Percentiles rank a stretch among this genome's conserved stretches.
These are phyloP conservation scores for Sitophilus oryzae DNA, from an alignment of 1,140 invertebrate species.

Conservation along the genomic window DNA sequence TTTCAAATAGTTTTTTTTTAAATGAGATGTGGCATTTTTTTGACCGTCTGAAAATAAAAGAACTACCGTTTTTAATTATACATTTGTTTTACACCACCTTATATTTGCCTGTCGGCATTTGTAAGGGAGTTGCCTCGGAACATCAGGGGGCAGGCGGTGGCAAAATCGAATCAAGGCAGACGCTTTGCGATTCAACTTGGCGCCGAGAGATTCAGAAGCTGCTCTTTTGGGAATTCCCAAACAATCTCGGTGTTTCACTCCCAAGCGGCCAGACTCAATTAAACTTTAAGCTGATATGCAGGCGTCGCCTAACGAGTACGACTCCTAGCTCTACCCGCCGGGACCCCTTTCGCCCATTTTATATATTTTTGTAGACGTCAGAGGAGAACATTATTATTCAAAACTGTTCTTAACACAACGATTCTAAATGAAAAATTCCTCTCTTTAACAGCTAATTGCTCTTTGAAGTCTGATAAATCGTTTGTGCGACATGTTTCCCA, in stretches of 20 bases:
- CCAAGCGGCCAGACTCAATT: conserved; percentile 58
- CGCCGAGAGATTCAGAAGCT: conserved; percentile 40
- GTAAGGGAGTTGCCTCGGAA: background rate
- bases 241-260: conserved; percentile 51
- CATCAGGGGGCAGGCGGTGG: conserved; percentile 3
- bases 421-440: no score
- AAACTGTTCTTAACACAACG: no score
- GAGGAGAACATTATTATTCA: background rate
- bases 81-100: background rate
- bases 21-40: conserved; percentile 1
- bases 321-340: conserved; percentile 7
- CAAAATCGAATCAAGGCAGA: conserved; percentile 24
- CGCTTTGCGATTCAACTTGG: conserved; percentile 27
- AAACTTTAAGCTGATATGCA: conserved; percentile 67
- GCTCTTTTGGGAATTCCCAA: conserved; percentile 43
- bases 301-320: conserved; percentile 34
- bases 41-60: conserved; percentile 1
- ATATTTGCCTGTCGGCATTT: background rate
- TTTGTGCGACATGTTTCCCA: no score
- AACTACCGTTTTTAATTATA: background rate
- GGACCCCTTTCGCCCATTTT: conserved; percentile 18
- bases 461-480: no score
- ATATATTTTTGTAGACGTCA: conserved; percentile 10
- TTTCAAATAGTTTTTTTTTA: conserved; percentile 3
- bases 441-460: no score